phyloP scores from a whole-genome alignment of 2,113 vertebrate species.

The Petaurus breviceps region DNA sequence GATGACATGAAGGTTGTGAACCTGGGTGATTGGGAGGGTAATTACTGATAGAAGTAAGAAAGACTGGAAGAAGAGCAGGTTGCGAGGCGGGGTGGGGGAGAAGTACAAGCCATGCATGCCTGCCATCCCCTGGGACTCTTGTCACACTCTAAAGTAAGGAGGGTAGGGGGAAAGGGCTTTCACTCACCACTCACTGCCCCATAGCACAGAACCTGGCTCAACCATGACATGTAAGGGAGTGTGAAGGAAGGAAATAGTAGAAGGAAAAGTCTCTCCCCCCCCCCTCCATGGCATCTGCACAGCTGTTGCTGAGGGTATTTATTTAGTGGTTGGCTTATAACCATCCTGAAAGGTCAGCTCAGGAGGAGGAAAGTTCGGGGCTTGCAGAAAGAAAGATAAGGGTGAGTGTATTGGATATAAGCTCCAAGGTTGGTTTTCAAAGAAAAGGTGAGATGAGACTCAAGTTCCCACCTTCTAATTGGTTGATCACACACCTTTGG shows the following conservation, averaged over 20 bases:
- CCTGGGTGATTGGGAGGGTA: background rate
- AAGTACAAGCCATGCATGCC: background rate
- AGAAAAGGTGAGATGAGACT: background rate
- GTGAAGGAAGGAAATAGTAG: background rate
- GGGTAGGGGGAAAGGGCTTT: constrained; percentile 70
- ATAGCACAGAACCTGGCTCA: background rate
- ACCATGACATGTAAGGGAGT: background rate
- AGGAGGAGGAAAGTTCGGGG: background rate
- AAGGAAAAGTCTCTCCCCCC: too few species aligned
- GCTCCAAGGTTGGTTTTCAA: background rate
- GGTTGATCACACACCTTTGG: background rate
- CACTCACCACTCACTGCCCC: constrained; percentile 45
- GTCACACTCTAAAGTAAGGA: constrained; percentile 18
- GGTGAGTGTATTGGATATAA: background rate
- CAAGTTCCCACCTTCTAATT: background rate
- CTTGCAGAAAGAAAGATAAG: background rate
- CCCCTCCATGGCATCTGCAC: background rate
- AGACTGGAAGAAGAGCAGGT: background rate
- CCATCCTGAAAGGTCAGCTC: background rate
- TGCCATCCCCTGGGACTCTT: background rate
- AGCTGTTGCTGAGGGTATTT: background rate
- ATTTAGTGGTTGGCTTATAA: background rate
- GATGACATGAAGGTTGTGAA: background rate
- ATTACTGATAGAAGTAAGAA: background rate
- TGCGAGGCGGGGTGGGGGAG: background rate